Evolutionary conservation across 1,140 invertebrate genomes (phyloP), one percentile per base, ranked within the genome.

Genomic region (Drosophila bipectinata): DNA sequence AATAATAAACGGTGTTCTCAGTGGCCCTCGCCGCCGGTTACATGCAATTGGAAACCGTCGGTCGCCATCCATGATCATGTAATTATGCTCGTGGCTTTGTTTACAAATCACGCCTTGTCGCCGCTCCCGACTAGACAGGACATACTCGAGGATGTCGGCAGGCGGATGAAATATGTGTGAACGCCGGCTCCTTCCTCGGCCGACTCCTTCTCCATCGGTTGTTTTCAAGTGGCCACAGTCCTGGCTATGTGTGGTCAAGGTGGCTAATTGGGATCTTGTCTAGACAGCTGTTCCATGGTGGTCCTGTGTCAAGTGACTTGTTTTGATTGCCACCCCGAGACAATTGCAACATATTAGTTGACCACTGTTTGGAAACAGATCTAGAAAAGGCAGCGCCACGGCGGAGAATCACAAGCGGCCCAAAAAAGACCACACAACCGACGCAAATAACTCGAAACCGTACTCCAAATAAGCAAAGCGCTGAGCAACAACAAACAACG

Each of bases 61-160:
- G 51, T 60, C 59, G 21, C 47, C 57, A 49, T 18, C 41, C 41
- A 44, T 12, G 41, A 37, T 37, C 41, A 15, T 18, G 41, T 61
- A 79, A 88, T 88, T 76, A 83, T 88, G 72, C 60, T 75, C 77
- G 79, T 79, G 67, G 61, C 62, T 62, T 69, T 84, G 82, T 87
- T 87, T 87, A 87, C 60, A 87, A 63, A 56, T 88, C 69, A 88
- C 82, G 82, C 82, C 77, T 75, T 60, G 66, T 57, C 52, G 69
- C 69, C 72, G 77, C 82, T 76, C 52, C 74, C 61, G 72, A 57
- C 75, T 68, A 79, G 77, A 77, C 62, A 51, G 52, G 71, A 58
- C 45, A 26, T 64, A 79, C 79, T 88, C 63, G 79, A 88, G 68
- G 21, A 62, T 71, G 75, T 83, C 79, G 79, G 63, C 75, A 56